Evolutionary conservation across 2,888 invertebrate species (phyloP).

Genomic region (Plutella xylostella): DNA sequence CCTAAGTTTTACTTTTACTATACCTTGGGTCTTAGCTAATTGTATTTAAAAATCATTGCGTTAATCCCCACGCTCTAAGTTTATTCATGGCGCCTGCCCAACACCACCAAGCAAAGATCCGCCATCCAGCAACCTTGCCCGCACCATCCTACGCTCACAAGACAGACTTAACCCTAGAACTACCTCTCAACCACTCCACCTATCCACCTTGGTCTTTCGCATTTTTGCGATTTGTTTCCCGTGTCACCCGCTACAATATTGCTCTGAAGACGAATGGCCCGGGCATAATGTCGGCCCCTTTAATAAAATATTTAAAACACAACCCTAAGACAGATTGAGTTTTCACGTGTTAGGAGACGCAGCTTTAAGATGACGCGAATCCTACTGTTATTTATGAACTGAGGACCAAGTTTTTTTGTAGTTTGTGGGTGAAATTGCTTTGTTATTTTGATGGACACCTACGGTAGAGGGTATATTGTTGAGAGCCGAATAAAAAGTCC

Average conservation of each 20-base stretch:
- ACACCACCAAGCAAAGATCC: too few relatives aligned
- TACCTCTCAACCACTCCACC: not conserved
- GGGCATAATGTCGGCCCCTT: constrained; percentile 29
- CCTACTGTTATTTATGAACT: too few relatives aligned
- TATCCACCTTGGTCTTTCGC: constrained; percentile 3
- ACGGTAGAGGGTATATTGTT: too few relatives aligned
- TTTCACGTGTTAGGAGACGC: too few relatives aligned
- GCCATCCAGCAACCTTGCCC: too few relatives aligned
- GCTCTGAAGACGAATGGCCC: constrained; percentile 47
- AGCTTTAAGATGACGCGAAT: too few relatives aligned
- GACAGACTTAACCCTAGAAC: not conserved
- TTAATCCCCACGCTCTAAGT: too few relatives aligned
- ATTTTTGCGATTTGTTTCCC: constrained; percentile 45
- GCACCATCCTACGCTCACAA: not conserved
- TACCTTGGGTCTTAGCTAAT: not conserved
- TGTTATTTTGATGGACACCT: too few relatives aligned
- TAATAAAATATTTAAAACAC: constrained; percentile 47
- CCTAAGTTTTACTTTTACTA: not conserved
- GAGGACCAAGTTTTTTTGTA: too few relatives aligned
- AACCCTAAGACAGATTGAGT: constrained; percentile 12
- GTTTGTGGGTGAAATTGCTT: too few relatives aligned
- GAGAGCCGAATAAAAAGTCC: too few relatives aligned
- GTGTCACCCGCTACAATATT: constrained; percentile 39
- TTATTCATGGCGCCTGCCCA: too few relatives aligned
- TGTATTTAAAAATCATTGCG: not conserved